Percentiles rank a stretch among this genome's conserved stretches.
These are phyloP conservation scores for Eupithecia dodoneata DNA, from an alignment of 2,888 invertebrate species.

Conservation along the genomic window DNA sequence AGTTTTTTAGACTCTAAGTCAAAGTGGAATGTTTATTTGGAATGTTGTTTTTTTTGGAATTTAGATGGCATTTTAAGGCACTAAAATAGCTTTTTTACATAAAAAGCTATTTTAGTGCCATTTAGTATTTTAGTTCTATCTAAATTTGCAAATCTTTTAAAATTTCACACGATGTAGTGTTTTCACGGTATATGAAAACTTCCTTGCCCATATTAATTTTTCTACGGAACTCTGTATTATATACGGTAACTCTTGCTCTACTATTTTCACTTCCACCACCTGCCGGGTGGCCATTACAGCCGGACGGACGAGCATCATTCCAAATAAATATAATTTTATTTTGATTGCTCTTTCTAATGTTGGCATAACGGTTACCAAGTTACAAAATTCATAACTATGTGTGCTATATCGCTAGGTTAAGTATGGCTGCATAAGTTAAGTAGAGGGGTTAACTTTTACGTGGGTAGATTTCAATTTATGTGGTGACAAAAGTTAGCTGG, in stretches of 20 bases:
- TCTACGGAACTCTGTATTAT: slow-evolving; percentile 28
- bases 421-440: not conserved
- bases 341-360: slow-evolving; percentile 66
- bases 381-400: slow-evolving; percentile 3
- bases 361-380: slow-evolving; percentile 53
- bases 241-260: slow-evolving; percentile 12
- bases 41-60: too few species aligned
- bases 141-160: too few species aligned
- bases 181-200: not conserved
- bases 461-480: not conserved
- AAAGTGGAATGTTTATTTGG: too few species aligned
- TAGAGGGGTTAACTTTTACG: not conserved
- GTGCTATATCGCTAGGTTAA: slow-evolving; percentile 1
- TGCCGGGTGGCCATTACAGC: slow-evolving; percentile 70
- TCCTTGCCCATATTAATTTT: not conserved
- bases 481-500: not conserved
- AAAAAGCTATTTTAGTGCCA: not conserved
- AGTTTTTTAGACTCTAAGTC: too few species aligned
- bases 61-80: too few species aligned
- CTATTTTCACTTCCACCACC: slow-evolving; percentile 57
- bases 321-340: slow-evolving; percentile 74
- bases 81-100: too few species aligned
- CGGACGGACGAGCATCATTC: slow-evolving; percentile 71
- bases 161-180: not conserved
- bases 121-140: too few species aligned